Evolutionary conservation across 1,140 invertebrate species (phyloP).

Genomic region (Drosophila oshimai): DNA sequence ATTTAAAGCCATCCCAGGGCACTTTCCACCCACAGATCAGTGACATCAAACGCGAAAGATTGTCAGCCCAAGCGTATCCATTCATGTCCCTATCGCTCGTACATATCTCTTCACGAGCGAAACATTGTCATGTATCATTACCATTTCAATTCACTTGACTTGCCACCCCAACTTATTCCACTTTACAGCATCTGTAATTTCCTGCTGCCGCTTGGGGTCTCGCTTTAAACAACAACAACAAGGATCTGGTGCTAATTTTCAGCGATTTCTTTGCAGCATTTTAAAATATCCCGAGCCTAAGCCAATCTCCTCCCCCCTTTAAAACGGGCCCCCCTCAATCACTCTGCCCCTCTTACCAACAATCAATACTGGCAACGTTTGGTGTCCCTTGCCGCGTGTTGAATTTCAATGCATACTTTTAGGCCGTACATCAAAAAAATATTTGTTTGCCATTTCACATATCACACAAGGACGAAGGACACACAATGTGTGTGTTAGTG

Average conservation of each 20-base stretch:
- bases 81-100: conserved; percentile 3
- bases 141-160: conserved; percentile 51
- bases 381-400: conserved; percentile 61
- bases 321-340: not conserved
- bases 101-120: conserved; percentile 4
- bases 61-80: not conserved
- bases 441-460: conserved; percentile 76
- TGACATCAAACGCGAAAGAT: conserved; percentile 26
- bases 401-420: conserved; percentile 79
- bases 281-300: conserved; percentile 16
- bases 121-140: conserved; percentile 56
- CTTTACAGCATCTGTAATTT: conserved; percentile 30
- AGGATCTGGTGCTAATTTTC: conserved; percentile 70
- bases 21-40: not conserved
- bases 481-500: not conserved
- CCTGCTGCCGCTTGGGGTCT: conserved; percentile 16
- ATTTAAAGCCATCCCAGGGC: conserved; percentile 19
- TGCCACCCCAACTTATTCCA: conserved; percentile 34
- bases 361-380: conserved; percentile 29
- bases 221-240: conserved; percentile 66
- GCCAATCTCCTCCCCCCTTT: not conserved
- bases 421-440: conserved; percentile 59
- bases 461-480: conserved; percentile 24
- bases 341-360: not conserved
- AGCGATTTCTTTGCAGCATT: conserved; percentile 46